Evolutionary conservation across 2,797 vertebrate species (phyloP).

Genomic region (Tapera naevia): DNA sequence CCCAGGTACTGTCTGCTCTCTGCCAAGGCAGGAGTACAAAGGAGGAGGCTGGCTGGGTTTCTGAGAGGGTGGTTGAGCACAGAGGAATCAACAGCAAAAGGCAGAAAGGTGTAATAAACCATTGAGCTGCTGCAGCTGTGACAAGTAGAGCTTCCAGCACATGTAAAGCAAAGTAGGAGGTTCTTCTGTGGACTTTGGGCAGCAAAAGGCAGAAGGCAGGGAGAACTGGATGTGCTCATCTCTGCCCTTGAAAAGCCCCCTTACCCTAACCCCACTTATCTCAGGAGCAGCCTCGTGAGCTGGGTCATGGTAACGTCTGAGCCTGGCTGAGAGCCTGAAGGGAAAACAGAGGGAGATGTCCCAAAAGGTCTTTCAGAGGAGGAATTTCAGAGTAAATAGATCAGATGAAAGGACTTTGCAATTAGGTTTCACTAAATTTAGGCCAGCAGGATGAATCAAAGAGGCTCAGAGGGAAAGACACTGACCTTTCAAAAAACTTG

Average conservation of each 20-base stretch:
- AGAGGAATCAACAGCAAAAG: not conserved
- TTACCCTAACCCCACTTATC: fast-evolving
- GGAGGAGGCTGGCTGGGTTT: not conserved
- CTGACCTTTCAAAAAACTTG: not conserved
- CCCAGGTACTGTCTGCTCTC: not conserved
- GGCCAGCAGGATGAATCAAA: not conserved
- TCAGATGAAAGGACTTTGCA: not conserved
- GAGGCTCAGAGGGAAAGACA: not conserved
- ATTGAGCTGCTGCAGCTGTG: not conserved
- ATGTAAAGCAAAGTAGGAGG: not conserved
- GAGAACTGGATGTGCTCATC: not conserved
- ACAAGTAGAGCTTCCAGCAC: not conserved
- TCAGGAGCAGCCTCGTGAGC: fast-evolving
- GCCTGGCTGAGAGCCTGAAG: not conserved
- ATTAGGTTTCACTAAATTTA: not conserved
- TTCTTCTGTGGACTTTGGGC: not conserved
- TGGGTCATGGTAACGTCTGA: not conserved
- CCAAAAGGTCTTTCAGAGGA: not conserved
- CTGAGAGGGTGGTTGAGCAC: not conserved
- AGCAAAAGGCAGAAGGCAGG: not conserved
- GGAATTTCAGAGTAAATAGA: not conserved
- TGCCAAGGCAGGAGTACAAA: not conserved
- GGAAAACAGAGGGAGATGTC: not conserved
- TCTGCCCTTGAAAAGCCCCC: not conserved
- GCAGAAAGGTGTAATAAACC: not conserved